Evolutionary conservation across 2,113 vertebrate genomes (phyloP), one percentile per base, ranked within the genome.

Genomic region (Leptodactylus fuscus): DNA sequence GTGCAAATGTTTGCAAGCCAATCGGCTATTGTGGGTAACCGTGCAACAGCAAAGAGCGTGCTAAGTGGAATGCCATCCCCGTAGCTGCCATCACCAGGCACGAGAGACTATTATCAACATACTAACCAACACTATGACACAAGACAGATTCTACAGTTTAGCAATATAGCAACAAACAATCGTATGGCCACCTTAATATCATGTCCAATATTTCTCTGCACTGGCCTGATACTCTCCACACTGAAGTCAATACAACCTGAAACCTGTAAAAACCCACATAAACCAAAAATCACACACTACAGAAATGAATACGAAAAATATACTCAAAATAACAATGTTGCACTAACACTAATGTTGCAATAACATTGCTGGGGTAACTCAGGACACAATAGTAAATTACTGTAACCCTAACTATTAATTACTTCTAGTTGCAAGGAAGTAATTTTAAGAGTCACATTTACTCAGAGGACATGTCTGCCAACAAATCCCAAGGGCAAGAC

Each of bases 11-110:
- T 81, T 73, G 84, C 62, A 48, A 60, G 49, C 65, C 44, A 11
- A 60, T 13, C 41, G 29, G 58, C 58, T 78, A 78, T 81, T 86
- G 84, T 86, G 77, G n/a, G 84, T 86, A 86, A 81, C 77, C 51
- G 48, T 81, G 84, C 65, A 81, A 86, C 84, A 46, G 49, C 36
- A 36, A 32, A 81, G 49, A 32, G 38, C 62, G 49, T 85, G 44
- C 74, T 18, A 76, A 76, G 41, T 79, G 49, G 76, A 55, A 85
- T 81, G 5, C 49, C 36, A 71, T 51, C 29, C 46, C 12, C 15
- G 10, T 32, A 44, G 9, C 58, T 44, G 1, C 48, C 32, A 73
- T 60, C 29, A 48, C 27, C 75, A 41, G 41, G 29, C 74, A 69
- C 22, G 6, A 8, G 4, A 44, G 4, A 4, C 41, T 5, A 9